phyloP scores from a whole-genome alignment of 2,113 vertebrate species.

The Eublepharis macularius region DNA sequence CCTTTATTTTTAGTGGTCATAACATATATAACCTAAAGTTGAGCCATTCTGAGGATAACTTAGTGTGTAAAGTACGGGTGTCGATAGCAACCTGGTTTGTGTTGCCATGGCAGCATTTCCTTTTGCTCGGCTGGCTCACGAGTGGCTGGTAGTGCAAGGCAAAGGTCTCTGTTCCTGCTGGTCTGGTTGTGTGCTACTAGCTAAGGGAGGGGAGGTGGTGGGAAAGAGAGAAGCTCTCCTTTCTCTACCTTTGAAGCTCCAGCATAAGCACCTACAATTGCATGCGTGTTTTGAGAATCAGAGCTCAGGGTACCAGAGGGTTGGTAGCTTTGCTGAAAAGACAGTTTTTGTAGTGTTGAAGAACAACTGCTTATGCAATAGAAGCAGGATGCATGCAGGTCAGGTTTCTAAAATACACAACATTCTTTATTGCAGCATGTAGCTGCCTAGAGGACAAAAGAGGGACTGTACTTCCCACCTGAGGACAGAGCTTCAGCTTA shows the following conservation, averaged over 20 bases:
- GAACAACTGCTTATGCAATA: constrained; percentile 6
- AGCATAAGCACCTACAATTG: not conserved
- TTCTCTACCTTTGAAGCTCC: constrained; percentile 15
- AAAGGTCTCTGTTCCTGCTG: constrained; percentile 74
- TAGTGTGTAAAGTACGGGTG: constrained; percentile 67
- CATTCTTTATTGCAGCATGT: not conserved
- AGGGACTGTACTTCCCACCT: not conserved
- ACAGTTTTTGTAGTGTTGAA: not conserved
- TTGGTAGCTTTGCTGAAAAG: not conserved
- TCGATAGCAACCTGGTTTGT: constrained; percentile 83
- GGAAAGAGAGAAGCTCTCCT: not conserved
- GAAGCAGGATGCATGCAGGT: not conserved
- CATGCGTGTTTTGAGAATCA: not conserved
- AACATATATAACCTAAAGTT: no score
- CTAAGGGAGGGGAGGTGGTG: not conserved
- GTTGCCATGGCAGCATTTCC: constrained; percentile 88
- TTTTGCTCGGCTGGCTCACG: constrained; percentile 79
- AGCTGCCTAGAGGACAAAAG: not conserved
- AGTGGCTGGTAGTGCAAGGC: constrained; percentile 83
- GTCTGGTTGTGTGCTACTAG: not conserved
- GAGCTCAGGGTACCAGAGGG: not conserved
- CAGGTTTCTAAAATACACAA: not conserved
- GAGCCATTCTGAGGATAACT: constrained; percentile 11
- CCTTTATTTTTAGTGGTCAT: no score
- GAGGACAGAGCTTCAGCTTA: not conserved